Evolutionary conservation across 2,888 invertebrate genomes (phyloP), one percentile per base, ranked within the genome.

Genomic region (Tinea pellionella): DNA sequence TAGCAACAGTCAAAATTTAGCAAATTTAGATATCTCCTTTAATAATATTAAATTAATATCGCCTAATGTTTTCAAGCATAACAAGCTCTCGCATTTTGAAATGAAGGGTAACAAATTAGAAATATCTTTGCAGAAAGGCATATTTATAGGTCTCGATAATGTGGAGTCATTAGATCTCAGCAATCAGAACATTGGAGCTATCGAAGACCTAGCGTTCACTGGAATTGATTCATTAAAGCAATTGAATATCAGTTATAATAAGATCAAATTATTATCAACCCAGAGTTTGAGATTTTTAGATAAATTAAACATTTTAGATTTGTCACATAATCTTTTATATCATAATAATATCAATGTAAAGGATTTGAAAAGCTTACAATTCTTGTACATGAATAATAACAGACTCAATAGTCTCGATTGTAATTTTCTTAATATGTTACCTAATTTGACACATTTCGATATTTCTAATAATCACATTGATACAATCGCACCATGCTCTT

Each of bases 391-490:
- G 9, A 65, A 63, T 61, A 68, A 75, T 57, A 84, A 84, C 63
- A 62, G 64, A 37, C 63, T 84, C 12, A 64, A 61, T 4, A 60
- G 69, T 61, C 69, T 84, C 11, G 66, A 69, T 51, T 63, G 67
- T 41, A 67, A 73, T 47, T 62, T 72, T 37, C 75, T 81, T 59
- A 24, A 24, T 24, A 60, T 64, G 19, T 65, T 82, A 37, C 65
- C 62, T 37, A 61, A 61, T 15, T 64, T 84, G 11, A 65, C 72
- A 59, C 67, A 68, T 66, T 69, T 84, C 59, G 78, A 82, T 68
- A 61, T 83, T 24, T 76, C 81, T 12, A 63, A 72, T 57, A 84
- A 84, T 61, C 68, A 73, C 56, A 77, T 83, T 60, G 62, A 72
- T 0, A 62, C 63, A 29, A 64, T 83, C 11, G 70, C 72, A 61